Evolutionary conservation across 1,140 invertebrate genomes (phyloP), one percentile per base, ranked within the genome.

Genomic region (Polypedilum pembai): DNA sequence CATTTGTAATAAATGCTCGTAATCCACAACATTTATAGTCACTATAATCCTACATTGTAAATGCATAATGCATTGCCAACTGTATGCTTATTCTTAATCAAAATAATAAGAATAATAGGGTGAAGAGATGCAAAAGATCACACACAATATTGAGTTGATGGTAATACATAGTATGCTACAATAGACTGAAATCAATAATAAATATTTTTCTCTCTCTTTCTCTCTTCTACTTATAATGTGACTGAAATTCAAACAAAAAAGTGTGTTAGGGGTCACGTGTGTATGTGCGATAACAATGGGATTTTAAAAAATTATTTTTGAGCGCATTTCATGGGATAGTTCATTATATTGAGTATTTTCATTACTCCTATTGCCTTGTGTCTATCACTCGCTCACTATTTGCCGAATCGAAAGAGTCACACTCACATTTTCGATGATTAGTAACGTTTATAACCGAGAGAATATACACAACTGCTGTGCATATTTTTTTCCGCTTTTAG

Each of bases 191-290:
- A 56, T 56, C 45, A 56, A 56, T 56, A 56, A 56, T 56, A 56
- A 56, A 56, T 56, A 56, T 33, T 33, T 33, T 33, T 33, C 24
- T 3, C 24, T 33, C 24, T 33, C 24, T 33, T 33, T 33, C 24
- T 33, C 24, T 33, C 24, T 33, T 33, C 24, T 33, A 33, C 24
- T 33, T 33, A 33, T n/a, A 56, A 56, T 56, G 8, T 56, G 12
- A 12, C n/a, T 56, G 45, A 56, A n/a, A n/a, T 56, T 56, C 65
- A 20, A 20, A 69, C 20, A 69, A 69, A 69, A 20, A 21, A 69
- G 65, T 21, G 65, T 69, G 65, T 69, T 18, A 69, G 65, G 65
- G 65, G 65, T 69, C 65, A 69, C 65, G 65, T 69, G 45, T 56
- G 65, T 21, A 69, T 18, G 20, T 18, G 17, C 65, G 65, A 69